Conservation (phyloP, 2,888 invertebrate species). For the Lasioglossum malachurum region DNA sequence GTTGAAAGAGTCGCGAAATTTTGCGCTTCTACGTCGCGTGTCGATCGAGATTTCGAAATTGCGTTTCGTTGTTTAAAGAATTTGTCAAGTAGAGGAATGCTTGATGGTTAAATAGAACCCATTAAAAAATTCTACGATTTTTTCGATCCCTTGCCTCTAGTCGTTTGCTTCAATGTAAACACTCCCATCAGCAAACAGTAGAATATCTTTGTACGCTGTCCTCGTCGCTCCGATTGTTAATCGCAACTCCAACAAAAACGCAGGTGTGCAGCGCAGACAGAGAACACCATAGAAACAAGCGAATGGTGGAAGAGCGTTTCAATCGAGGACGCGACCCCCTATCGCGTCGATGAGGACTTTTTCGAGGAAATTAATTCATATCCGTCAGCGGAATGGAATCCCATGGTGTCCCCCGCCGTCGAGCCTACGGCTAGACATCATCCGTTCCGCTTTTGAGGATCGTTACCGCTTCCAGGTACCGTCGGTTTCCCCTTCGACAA, state of each 20-base stretch:
- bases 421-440: conserved; percentile 37
- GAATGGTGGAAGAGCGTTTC: background rate
- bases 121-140: no score
- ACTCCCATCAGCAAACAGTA: background rate
- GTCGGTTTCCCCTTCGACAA: conserved; percentile 26
- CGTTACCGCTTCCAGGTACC: conserved; percentile 47
- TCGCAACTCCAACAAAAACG: background rate
- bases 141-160: no score
- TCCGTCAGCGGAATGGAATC: conserved; percentile 47
- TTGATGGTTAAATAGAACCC: no score
- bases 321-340: background rate
- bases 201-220: no score
- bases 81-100: no score
- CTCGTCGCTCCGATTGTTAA: no score
- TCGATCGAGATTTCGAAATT: no score
- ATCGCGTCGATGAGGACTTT: background rate
- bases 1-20: no score
- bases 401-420: conserved; percentile 23
- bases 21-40: no score
- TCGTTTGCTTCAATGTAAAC: background rate
- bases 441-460: conserved; percentile 65
- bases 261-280: background rate
- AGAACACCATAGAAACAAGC: background rate
- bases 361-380: conserved; percentile 56
- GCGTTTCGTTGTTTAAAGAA: no score